Evolutionary conservation across 2,797 vertebrate genomes (phyloP), one percentile per base, ranked within the genome.

Genomic region (Neoniphon sammara): DNA sequence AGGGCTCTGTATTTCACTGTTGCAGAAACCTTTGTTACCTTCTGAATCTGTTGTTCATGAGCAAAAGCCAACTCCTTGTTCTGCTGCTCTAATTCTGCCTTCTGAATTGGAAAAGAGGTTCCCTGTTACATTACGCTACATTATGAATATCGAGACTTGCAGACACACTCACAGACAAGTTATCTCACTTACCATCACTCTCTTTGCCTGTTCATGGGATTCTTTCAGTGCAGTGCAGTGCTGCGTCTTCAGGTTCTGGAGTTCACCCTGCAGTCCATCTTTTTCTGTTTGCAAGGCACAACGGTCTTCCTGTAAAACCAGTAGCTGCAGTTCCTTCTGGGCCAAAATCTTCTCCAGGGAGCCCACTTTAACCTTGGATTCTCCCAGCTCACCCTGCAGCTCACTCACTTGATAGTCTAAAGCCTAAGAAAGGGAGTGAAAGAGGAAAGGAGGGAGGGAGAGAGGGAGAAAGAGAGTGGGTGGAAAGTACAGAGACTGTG

Each of bases 321-420:
- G 68, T 57, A 95, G 73, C 74, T 93, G 90, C 67, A 87, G 69
- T 50, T 95, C 94, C 85, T 91, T 95, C 71, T 94, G 91, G n/a
- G 88, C 82, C 66, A 95, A 30, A 58, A 87, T 88, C 76, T 79
- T 80, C 85, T 94, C 92, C 60, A 94, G 85, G 2, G 77, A 87
- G 5, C 55, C 85, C 47, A 86, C 64, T 62, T 72, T 79, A 36
- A 68, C 57, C 2, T 44, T 81, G 20, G 76, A 80, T 5, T 90
- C 85, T 60, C 67, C 83, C 12, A 88, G 80, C 30, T 88, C 87
- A 23, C 27, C 56, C 67, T 87, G 89, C 15, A 89, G 76, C 67
- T 87, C 18, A 2, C 58, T 42, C 11, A 83, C 63, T 39, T 20
- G 70, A 68, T 27, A 44, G 31, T 85, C 63, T 8, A 75, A 70